Conservation (phyloP, 2,888 invertebrate genomes). For the Spilosoma lubricipeda region DNA sequence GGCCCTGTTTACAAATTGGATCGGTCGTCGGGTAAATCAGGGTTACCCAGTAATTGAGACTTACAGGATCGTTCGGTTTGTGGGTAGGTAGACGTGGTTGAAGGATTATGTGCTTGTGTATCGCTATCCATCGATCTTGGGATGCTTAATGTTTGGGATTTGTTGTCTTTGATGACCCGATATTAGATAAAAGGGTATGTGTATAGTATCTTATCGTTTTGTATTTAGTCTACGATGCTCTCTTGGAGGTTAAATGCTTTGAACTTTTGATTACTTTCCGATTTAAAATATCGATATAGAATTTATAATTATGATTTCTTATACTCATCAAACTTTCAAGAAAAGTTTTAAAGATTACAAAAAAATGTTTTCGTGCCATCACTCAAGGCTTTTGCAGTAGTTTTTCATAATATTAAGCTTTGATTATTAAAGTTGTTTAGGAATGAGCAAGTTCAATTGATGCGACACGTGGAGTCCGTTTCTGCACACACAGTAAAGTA, state of each 20-base stretch:
- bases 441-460: too few species aligned
- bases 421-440: neutral
- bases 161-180: slow-evolving; percentile 45
- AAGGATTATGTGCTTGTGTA: slow-evolving; percentile 78
- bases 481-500: too few species aligned
- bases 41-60: slow-evolving; percentile 85
- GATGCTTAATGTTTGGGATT: slow-evolving; percentile 53
- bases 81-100: slow-evolving; percentile 71
- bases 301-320: neutral
- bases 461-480: too few species aligned
- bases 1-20: slow-evolving; percentile 84
- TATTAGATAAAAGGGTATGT: slow-evolving; percentile 21
- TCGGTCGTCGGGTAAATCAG: slow-evolving; percentile 83
- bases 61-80: slow-evolving; percentile 83
- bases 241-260: neutral
- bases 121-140: slow-evolving; percentile 79
- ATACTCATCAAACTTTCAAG: neutral
- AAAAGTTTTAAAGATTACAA: neutral
- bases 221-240: neutral
- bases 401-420: neutral
- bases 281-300: neutral
- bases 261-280: neutral
- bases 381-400: neutral
- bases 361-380: too few species aligned
- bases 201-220: slow-evolving; percentile 7